Base-by-base conservation (phyloP, 2,113 vertebrate genomes). In the Chitala chitala region DNA sequence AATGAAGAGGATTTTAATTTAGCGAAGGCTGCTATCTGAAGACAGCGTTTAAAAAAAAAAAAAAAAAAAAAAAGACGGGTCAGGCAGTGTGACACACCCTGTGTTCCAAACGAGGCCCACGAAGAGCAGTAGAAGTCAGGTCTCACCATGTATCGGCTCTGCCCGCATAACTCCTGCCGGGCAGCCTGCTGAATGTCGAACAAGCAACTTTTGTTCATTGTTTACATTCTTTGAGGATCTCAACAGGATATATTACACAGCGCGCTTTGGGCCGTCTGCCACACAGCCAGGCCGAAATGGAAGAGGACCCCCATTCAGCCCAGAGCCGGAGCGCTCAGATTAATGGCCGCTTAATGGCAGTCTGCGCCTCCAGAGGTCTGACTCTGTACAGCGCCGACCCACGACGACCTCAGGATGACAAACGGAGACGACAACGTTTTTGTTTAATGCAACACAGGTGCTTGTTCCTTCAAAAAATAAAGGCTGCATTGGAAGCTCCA, bases 161-260 rank as follows among this genome's bases (percentile, higher is more conserved):
- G 74, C 78, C 55, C 69, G 63, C 79, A 76, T 83, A 70, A 58
- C 46, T 77, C 82, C 66, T n/a, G 78, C 65, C 80, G 80, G 79
- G 83, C 79, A 81, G 77, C 69, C 73, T 71, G 77, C 86, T 81
- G 85, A 65, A 73, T 77, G 80, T 36, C 71, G 81, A 88, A 88
- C 82, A 89, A 81, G 81, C 65, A 76, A 82, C 80, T 81, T 87
- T 85, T 83, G 84, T 84, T 89, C 85, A 75, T 78, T 81, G 81
- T 90, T 88, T 88, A 86, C 84, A 86, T 87, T 88, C 85, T 86
- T 80, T 64, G 69, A 74, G 75, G 81, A 81, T 63, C 78, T 79
- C 77, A 70, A 82, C 72, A 64, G 82, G 77, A 84, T 86, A 78
- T 84, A 84, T 85, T 86, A 85, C 84, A 59, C 76, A 79, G 76